Base-by-base conservation (phyloP, 2,113 vertebrate species). In the Peromyscus californicus region DNA sequence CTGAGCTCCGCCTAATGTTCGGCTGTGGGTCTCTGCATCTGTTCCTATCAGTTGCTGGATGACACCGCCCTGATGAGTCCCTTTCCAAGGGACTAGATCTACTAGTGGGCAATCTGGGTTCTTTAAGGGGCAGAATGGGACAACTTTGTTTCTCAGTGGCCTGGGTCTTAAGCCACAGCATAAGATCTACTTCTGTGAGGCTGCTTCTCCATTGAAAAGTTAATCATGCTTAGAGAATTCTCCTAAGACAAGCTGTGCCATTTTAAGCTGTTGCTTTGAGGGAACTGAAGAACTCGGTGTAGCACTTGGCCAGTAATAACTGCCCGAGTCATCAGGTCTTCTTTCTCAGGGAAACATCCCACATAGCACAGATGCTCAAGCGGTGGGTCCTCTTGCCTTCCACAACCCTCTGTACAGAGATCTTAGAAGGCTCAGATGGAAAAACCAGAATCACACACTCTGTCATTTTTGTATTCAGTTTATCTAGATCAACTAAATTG, bases 261-360 rank as follows among this genome's bases (percentile, higher is more conserved):
- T 89, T 90, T 94, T 63, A 57, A 94, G 51, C 59, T 86, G 45
- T 87, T 91, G 10, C 39, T 90, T 78, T 85, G 83, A 89, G 83
- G 89, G 31, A 96, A 61, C 86, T 83, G 29, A 74, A 57, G 48
- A 93, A 33, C 19, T 76, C 85, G n/a, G 10, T 33, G 9, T 22
- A 88, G 39, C 2, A 39, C 29, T 12, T 74, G 74, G 45, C 33
- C 36, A 9, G 15, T 93, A 70, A 45, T 26, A 51, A 51, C 51
- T n/a, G 31, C 12, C 61, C 16, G 17, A 85, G 54, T 89, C 82
- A 51, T 89, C 57, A 76, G 22, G 48, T 90, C 63, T 5, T 70
- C 51, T 8, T 82, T 94, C 78, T 90, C 59, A 83, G 67, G 45
- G 59, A 95, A 95, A 82, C 59, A 1, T 72, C 51, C 22, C 42